Evolutionary conservation across 2,113 vertebrate species (phyloP).

Genomic region (Ahaetulla prasina): DNA sequence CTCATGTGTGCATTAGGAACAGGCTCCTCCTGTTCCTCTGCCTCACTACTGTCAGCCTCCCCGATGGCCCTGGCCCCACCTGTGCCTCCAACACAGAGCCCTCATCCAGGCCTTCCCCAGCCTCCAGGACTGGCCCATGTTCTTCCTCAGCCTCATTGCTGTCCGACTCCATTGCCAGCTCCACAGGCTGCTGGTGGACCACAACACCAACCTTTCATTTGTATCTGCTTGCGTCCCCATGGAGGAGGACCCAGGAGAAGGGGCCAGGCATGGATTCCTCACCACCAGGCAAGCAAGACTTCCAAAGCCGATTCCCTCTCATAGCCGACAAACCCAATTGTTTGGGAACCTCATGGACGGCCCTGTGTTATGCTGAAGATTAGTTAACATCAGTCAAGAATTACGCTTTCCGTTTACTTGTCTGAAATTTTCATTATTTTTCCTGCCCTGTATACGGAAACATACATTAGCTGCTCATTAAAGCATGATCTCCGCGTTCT

Average conservation of each 20-base stretch:
- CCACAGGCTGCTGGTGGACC: too few relatives aligned
- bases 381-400: conserved; percentile 32
- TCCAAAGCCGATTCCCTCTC: neutral
- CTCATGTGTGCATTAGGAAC: too few relatives aligned
- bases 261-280: neutral
- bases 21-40: too few relatives aligned
- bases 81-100: too few relatives aligned
- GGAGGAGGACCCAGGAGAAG: neutral
- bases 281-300: neutral
- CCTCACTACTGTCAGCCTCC: too few relatives aligned
- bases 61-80: too few relatives aligned
- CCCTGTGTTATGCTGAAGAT: neutral
- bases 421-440: conserved; percentile 31
- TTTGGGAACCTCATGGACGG: neutral
- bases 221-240: neutral
- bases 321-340: neutral
- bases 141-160: too few relatives aligned
- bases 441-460: conserved; percentile 36
- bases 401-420: conserved; percentile 6
- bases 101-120: too few relatives aligned
- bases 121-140: too few relatives aligned
- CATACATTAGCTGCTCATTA: conserved; percentile 53
- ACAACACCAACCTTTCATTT: too few relatives aligned
- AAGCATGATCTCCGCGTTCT: conserved; percentile 32
- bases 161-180: too few relatives aligned